Conservation (phyloP, 2,113 vertebrate genomes). For the Madoqua kirkii region DNA sequence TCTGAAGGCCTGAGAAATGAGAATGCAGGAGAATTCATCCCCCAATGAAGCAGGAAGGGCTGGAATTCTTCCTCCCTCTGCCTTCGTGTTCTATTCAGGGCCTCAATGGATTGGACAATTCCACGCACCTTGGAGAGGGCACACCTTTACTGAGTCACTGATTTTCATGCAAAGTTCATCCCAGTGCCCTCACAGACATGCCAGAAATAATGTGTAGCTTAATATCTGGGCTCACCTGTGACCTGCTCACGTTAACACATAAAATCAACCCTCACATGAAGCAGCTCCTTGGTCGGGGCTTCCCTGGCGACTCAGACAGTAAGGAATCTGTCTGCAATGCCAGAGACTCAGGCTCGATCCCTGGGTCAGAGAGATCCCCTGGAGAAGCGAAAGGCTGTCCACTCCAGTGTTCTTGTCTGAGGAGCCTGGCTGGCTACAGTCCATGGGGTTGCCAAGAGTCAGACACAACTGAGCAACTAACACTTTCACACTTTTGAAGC, state of each 20-base stretch:
- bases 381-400: not conserved
- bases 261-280: not conserved
- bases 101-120: not conserved
- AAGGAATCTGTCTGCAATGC: not conserved
- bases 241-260: not conserved
- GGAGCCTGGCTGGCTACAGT: not conserved
- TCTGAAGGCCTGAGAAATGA: not conserved
- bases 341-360: not conserved
- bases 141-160: not conserved
- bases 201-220: not conserved
- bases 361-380: not conserved
- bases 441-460: not conserved
- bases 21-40: not conserved
- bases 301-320: not conserved
- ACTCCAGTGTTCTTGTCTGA: not conserved
- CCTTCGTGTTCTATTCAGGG: not conserved
- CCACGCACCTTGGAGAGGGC: not conserved
- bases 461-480: not conserved
- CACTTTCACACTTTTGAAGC: not conserved
- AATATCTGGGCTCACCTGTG: not conserved
- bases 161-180: not conserved
- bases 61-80: not conserved
- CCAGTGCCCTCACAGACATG: not conserved
- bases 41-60: not conserved
- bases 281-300: not conserved